These are phyloP conservation scores for Philaethria dido DNA, from an alignment of 2,888 invertebrate genomes.

Conservation along the genomic window DNA sequence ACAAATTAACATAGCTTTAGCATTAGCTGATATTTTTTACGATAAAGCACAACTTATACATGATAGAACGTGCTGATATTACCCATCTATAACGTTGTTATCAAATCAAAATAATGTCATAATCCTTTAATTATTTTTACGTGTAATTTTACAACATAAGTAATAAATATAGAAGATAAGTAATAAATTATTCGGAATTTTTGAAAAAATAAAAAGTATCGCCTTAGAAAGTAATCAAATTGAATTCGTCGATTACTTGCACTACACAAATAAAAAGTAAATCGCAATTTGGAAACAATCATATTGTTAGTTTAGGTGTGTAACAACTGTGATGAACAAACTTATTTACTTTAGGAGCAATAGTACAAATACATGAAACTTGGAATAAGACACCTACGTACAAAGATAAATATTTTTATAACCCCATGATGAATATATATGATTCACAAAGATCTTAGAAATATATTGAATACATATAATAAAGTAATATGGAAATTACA, in stretches of 20 bases:
- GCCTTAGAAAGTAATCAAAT: too few species aligned
- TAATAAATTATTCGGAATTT: too few species aligned
- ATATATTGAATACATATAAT: background rate
- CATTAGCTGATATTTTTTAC: constrained; percentile 7
- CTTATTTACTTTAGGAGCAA: background rate
- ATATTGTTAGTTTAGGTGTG: too few species aligned
- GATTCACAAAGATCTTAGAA: background rate
- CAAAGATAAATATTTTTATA: background rate
- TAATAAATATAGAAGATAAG: background rate
- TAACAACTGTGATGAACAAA: too few species aligned
- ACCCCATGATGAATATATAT: background rate
- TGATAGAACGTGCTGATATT: constrained; percentile 3
- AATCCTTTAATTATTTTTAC: constrained; percentile 3
- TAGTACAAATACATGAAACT: background rate
- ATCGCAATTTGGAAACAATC: background rate
- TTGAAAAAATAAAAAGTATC: too few species aligned
- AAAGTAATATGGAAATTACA: background rate
- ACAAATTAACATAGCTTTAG: constrained; percentile 13
- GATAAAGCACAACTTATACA: constrained; percentile 4
- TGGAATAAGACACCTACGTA: background rate
- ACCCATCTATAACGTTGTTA: background rate
- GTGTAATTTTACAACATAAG: background rate
- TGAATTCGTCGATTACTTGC: too few species aligned
- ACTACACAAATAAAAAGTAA: background rate
- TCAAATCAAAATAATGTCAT: constrained; percentile 10